Conservation (phyloP, 2,797 vertebrate genomes). For the Rhinophrynus dorsalis region DNA sequence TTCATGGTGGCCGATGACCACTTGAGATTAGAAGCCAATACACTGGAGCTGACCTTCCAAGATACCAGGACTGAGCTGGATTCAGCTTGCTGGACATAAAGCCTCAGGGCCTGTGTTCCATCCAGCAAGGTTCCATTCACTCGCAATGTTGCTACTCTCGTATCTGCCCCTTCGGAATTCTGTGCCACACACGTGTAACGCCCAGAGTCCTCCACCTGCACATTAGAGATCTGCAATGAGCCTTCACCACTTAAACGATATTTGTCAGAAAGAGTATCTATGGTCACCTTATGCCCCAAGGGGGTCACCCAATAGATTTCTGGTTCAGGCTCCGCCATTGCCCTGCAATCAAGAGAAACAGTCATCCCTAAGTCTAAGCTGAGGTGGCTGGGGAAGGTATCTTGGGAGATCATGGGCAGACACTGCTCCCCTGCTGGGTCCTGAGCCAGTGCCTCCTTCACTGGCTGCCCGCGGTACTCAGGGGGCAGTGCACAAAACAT, state of each 20-base stretch:
- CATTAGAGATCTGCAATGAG: conserved; percentile 81
- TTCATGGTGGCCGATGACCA: conserved; percentile 97
- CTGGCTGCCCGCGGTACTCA: conserved; percentile 82
- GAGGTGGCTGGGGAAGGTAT: conserved; percentile 87
- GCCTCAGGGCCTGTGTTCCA: conserved; percentile 87
- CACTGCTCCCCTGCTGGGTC: conserved; percentile 80
- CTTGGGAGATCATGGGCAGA: conserved; percentile 90
- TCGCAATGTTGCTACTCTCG: conserved; percentile 81
- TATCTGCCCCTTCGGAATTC: conserved; percentile 90
- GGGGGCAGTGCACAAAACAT: conserved; percentile 91
- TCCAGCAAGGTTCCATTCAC: conserved; percentile 93
- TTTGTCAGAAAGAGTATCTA: conserved; percentile 83
- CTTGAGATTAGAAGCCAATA: conserved; percentile 91
- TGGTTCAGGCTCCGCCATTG: conserved; percentile 92
- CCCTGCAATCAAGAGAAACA: conserved; percentile 86
- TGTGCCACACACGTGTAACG: conserved; percentile 92
- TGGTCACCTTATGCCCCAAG: conserved; percentile 86
- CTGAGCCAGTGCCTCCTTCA: conserved; percentile 82
- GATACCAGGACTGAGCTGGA: conserved; percentile 92
- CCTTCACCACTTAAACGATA: conserved; percentile 86
- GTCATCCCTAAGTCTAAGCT: conserved; percentile 83
- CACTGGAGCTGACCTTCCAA: conserved; percentile 93
- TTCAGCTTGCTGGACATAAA: conserved; percentile 89
- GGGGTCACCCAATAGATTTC: conserved; percentile 98
- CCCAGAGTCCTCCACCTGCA: conserved; percentile 89